A percentile compares a stretch with the other conserved stretches of the same genome.
Conservation (phyloP, 1,140 invertebrate species). For the Tachypleus tridentatus region DNA sequence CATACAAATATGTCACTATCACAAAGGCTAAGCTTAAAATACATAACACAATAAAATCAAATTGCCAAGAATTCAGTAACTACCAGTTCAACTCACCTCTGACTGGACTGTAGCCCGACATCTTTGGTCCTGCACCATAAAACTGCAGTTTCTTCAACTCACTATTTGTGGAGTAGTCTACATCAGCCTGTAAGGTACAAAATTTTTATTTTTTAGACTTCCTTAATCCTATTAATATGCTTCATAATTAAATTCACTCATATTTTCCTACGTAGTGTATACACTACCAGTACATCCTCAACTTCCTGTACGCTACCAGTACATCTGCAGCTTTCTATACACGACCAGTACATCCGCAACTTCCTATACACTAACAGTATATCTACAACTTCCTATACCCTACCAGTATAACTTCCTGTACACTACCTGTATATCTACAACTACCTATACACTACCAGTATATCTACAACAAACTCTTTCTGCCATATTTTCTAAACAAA, state of each 20-base stretch:
- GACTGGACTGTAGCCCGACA: slow-evolving; percentile 49
- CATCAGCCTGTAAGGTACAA: slow-evolving; percentile 10
- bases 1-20: no score
- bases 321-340: background rate
- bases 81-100: background rate
- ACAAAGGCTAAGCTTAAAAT: no score
- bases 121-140: slow-evolving; percentile 79
- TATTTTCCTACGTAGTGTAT: background rate
- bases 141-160: slow-evolving; percentile 71
- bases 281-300: background rate
- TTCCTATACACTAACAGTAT: no score
- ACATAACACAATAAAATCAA: no score
- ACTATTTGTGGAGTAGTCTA: slow-evolving; percentile 40
- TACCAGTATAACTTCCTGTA: no score
- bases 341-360: background rate
- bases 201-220: background rate
- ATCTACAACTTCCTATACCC: no score
- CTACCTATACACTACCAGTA: no score
- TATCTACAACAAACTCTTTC: no score
- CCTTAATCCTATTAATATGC: background rate
- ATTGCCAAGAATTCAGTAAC: background rate
- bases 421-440: no score
- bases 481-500: no score
- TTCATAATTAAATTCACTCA: background rate
- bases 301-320: background rate